Percentiles rank a stretch among this genome's conserved stretches.
Conservation (phyloP, 2,888 invertebrate genomes). For the Doris montereyensis region DNA sequence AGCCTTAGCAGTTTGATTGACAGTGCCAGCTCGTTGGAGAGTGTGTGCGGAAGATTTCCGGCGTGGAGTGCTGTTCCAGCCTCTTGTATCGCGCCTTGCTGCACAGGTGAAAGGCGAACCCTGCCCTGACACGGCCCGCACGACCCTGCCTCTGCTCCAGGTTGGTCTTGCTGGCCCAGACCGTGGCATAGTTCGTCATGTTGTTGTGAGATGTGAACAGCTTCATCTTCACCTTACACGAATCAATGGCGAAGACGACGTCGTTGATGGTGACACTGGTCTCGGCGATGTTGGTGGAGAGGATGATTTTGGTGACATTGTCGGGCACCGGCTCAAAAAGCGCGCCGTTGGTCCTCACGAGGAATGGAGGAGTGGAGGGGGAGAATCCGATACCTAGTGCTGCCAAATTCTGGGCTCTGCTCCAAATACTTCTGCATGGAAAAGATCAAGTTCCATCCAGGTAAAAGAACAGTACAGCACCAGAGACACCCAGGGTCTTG, state of each 20-base stretch:
- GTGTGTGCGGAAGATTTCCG: conserved; percentile 98
- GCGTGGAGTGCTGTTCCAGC: conserved; percentile 86
- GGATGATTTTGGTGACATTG: conserved; percentile 92
- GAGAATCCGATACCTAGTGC: conserved; percentile 82
- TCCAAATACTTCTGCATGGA: conserved; percentile 89
- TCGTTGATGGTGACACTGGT: conserved; percentile 98
- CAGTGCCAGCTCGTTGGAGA: conserved; percentile 91
- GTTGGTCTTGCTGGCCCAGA: conserved; percentile 91
- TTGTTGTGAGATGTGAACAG: conserved; percentile 98
- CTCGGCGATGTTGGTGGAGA: conserved; percentile 98
- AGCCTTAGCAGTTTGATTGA: conserved; percentile 91
- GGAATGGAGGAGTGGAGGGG: conserved; percentile 99
- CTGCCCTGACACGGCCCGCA: conserved; percentile 94
- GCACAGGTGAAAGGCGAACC: conserved; percentile 94
- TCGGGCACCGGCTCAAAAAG: conserved; percentile 90
- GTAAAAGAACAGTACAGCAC: conserved; percentile 94
- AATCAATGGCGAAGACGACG: conserved; percentile 97
- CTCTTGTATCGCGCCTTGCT: conserved; percentile 75
- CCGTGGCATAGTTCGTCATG: conserved; percentile 98
- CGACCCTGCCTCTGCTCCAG: conserved; percentile 95
- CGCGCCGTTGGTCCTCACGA: conserved; percentile 91
- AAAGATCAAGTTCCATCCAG: conserved; percentile 98
- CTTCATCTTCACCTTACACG: conserved; percentile 97
- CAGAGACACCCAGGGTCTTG: conserved; percentile 77
- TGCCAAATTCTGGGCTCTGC: conserved; percentile 81